A percentile compares a stretch with the other conserved stretches of the same genome.
phyloP scores from a whole-genome alignment of 2,888 invertebrate genomes.

The Camptogramma bilineatum region DNA sequence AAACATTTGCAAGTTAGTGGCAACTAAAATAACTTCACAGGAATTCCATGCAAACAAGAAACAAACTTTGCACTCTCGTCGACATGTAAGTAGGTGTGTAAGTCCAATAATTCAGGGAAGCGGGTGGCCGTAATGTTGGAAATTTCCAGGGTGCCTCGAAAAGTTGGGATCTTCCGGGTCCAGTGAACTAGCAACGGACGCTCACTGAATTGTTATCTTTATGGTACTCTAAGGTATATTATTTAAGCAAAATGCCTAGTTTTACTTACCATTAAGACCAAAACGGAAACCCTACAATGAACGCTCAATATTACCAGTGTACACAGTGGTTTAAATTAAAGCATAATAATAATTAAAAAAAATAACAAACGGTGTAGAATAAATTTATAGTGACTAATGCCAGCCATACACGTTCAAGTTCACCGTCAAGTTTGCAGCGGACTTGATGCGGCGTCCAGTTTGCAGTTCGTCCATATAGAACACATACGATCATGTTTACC shows the following conservation, averaged over 20 bases:
- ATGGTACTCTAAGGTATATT: constrained; percentile 35
- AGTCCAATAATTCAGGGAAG: constrained; percentile 78
- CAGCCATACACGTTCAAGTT: too few relatives aligned
- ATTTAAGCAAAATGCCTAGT: constrained; percentile 27
- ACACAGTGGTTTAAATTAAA: not conserved
- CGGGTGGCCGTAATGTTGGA: constrained; percentile 79
- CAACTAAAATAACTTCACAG: constrained; percentile 59
- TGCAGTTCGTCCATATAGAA: too few relatives aligned
- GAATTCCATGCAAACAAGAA: constrained; percentile 73
- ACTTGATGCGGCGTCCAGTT: too few relatives aligned
- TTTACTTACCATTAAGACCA: constrained; percentile 18
- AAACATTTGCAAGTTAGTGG: constrained; percentile 43
- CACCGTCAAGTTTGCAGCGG: too few relatives aligned
- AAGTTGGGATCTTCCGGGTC: constrained; percentile 69
- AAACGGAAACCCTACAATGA: constrained; percentile 4
- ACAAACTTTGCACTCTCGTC: constrained; percentile 77
- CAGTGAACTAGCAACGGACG: constrained; percentile 63
- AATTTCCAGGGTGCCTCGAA: constrained; percentile 69
- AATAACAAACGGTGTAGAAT: too few relatives aligned
- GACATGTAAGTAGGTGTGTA: constrained; percentile 76
- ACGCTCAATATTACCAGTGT: not conserved
- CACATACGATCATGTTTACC: too few relatives aligned
- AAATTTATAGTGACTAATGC: too few relatives aligned
- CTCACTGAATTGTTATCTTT: constrained; percentile 60
- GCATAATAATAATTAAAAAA: too few relatives aligned